Percentiles rank a stretch among this genome's conserved stretches.
These are phyloP conservation scores for Alouatta palliata DNA, from an alignment of 2,113 vertebrate genomes.

Conservation along the genomic window DNA sequence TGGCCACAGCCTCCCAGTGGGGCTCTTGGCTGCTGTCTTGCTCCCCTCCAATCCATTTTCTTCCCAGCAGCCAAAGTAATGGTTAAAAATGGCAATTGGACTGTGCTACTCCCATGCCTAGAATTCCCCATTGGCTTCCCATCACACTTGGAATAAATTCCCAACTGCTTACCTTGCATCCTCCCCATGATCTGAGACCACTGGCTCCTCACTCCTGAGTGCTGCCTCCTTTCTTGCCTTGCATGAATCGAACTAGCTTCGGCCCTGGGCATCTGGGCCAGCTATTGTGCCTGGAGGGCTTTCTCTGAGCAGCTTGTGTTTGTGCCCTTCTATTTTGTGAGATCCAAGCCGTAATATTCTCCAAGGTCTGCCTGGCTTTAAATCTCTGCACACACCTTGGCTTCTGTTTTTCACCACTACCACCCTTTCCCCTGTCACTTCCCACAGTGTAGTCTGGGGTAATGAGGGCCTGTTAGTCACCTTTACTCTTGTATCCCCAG, in stretches of 20 bases:
- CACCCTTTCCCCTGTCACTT: no score
- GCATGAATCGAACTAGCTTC: background rate
- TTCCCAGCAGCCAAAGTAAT: background rate
- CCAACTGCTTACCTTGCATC: background rate
- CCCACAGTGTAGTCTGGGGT: background rate
- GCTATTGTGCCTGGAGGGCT: background rate
- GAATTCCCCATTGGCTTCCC: background rate
- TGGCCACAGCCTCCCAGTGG: background rate
- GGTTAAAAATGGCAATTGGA: background rate
- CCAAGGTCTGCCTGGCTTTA: background rate
- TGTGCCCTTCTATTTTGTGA: background rate
- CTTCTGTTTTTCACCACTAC: background rate
- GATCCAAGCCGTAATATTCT: background rate
- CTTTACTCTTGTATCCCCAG: background rate
- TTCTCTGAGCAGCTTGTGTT: background rate
- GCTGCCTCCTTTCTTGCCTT: background rate
- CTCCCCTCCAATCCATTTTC: background rate
- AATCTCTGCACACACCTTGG: background rate
- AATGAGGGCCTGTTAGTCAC: background rate
- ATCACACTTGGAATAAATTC: background rate
- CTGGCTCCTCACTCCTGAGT: background rate
- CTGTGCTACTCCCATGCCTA: background rate
- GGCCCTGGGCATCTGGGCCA: background rate
- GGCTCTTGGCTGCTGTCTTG: background rate
- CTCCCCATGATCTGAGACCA: fast-evolving